These are phyloP conservation scores for Oithona nana DNA, from an alignment of 2,888 invertebrate genomes.

Conservation along the genomic window DNA sequence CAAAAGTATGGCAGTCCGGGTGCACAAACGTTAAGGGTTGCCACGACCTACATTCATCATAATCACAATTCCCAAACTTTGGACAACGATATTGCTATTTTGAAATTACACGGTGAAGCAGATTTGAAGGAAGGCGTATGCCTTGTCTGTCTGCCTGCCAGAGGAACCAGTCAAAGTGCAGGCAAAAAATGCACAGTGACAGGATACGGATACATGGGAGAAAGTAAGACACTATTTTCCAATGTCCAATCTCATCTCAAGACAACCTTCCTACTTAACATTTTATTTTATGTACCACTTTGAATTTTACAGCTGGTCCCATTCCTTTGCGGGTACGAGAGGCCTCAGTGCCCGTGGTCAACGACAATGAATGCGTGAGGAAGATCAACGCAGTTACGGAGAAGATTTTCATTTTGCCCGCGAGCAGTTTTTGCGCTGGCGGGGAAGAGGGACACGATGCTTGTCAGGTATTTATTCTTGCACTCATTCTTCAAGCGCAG, in stretches of 20 bases:
- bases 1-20: conserved; percentile 76
- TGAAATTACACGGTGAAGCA: conserved; percentile 61
- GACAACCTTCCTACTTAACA: not conserved
- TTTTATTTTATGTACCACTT: no score
- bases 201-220: conserved; percentile 87
- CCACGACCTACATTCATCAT: conserved; percentile 83
- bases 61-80: conserved; percentile 86
- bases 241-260: conserved; percentile 20
- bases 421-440: conserved; percentile 82
- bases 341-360: conserved; percentile 76
- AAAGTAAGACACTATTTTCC: conserved; percentile 38
- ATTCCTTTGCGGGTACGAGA: conserved; percentile 72
- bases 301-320: conserved; percentile 47
- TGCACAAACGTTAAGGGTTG: conserved; percentile 70
- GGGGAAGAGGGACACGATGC: conserved; percentile 83
- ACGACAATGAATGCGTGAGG: conserved; percentile 72
- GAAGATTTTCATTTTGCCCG: conserved; percentile 78
- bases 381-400: conserved; percentile 87
- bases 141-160: conserved; percentile 66
- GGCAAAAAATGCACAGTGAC: conserved; percentile 81
- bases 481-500: no score
- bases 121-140: conserved; percentile 47
- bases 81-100: conserved; percentile 78
- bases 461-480: conserved; percentile 70
- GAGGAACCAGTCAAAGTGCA: conserved; percentile 61